Conservation (phyloP, 2,797 vertebrate genomes). For the Anas bahamensis region DNA sequence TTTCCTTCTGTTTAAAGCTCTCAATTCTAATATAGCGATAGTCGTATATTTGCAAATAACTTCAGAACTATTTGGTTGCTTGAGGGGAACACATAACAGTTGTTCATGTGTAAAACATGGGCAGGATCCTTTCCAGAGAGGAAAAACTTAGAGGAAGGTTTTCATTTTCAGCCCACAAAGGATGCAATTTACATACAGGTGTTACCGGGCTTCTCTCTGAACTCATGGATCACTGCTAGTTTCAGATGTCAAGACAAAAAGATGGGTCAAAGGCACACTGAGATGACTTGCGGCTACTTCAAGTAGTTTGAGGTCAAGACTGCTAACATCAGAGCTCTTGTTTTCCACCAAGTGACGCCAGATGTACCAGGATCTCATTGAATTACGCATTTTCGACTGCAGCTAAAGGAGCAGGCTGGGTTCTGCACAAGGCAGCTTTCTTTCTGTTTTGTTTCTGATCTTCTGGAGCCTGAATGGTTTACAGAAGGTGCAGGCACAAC, state of each 20-base stretch:
- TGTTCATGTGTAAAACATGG: neutral
- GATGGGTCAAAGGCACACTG: conserved; percentile 42
- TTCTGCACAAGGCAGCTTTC: neutral
- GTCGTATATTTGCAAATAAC: neutral
- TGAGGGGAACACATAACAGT: neutral
- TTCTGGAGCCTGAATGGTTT: neutral
- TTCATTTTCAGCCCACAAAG: conserved; percentile 22
- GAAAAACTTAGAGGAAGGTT: conserved; percentile 12
- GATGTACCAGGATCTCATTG: conserved; percentile 17
- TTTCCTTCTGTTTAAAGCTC: neutral
- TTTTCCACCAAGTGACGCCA: conserved; percentile 39
- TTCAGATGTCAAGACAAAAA: conserved; percentile 56
- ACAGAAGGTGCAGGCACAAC: neutral
- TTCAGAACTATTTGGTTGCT: neutral
- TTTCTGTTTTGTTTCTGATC: neutral
- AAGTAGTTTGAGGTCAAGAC: conserved; percentile 32
- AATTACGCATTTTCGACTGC: neutral
- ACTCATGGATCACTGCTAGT: conserved; percentile 17
- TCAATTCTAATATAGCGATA: neutral
- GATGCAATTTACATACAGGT: conserved; percentile 60
- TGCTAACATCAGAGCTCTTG: conserved; percentile 27
- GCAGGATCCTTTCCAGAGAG: neutral
- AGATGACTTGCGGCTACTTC: conserved; percentile 44
- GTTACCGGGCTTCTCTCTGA: conserved; percentile 13
- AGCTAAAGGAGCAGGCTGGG: neutral